Evolutionary conservation across 2,797 vertebrate genomes (phyloP).

Genomic region (Rachycentron canadum): DNA sequence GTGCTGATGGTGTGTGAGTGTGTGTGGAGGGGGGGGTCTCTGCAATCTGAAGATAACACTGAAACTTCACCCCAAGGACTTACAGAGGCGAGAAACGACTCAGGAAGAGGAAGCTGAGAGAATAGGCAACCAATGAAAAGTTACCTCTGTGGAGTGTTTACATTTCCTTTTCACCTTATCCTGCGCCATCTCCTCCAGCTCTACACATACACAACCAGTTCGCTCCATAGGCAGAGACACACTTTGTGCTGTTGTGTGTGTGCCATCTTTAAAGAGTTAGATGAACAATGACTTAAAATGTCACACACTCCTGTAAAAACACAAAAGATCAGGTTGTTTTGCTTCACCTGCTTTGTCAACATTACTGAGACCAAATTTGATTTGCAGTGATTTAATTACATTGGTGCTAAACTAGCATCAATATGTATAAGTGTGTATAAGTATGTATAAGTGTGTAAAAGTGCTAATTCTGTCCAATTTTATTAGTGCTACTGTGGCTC

Average conservation of each 20-base stretch:
- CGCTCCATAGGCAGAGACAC: conserved; percentile 9
- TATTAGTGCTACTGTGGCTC: conserved; percentile 58
- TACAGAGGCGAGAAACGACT: conserved; percentile 50
- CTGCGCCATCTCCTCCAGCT: conserved; percentile 19
- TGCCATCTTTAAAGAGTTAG: not conserved
- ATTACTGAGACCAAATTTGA: conserved; percentile 20
- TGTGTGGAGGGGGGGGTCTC: conserved; percentile 32
- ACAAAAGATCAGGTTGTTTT: conserved; percentile 17
- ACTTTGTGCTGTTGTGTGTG: not conserved
- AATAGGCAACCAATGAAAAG: conserved; percentile 41
- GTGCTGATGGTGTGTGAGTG: not conserved
- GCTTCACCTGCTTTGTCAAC: conserved; percentile 13
- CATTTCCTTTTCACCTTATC: conserved; percentile 60
- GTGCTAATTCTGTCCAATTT: conserved; percentile 63
- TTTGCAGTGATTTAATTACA: conserved; percentile 55
- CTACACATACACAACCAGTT: conserved; percentile 19
- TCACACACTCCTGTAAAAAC: not conserved
- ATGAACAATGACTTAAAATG: conserved; percentile 16
- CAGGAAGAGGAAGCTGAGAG: conserved; percentile 78
- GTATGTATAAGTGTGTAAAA: conserved; percentile 28
- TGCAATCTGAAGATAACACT: conserved; percentile 80
- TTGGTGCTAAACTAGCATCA: conserved; percentile 46
- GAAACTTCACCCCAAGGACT: conserved; percentile 57
- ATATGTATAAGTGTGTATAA: conserved; percentile 27
- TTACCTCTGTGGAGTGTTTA: conserved; percentile 54